Evolutionary conservation across 2,888 invertebrate species (phyloP), one percentile per base, ranked within the genome.

Genomic region (Xestia sexstrigata): DNA sequence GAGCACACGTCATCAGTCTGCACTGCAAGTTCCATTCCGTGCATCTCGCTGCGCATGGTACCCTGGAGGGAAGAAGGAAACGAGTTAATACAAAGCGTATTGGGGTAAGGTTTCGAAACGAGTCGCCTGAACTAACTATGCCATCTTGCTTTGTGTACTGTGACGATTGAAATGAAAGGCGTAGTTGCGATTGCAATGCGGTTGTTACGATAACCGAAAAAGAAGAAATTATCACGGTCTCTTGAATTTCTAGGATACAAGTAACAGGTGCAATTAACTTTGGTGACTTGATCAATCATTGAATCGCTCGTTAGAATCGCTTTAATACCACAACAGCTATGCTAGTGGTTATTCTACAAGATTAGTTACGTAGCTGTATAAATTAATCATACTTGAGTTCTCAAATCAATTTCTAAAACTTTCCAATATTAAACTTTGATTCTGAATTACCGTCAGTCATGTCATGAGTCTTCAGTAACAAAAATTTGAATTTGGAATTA

Each of bases 21-120:
- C 42, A 93, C 88, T 35, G 88, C 79, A 73, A 96, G 90, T 45
- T 95, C 93, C 94, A 94, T 95, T n/a, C 85, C 95, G 89, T 96
- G 96, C 96, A 96, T 95, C 0, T 94, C 89, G 47, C 90, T 90
- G n/a, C 95, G 93, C 96, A 96, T 96, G 35, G 91, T 90, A 30
- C 95, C 96, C 96, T 96, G 91, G 15, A 30, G 70, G 70, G 20
- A 62, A 2, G 58, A 80, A 39, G 13, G 3, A 39, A 58, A 67
- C 7, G 30, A 8, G 17, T 73, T 42, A 73, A 45, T 2, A 35
- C 23, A 26, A 58, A 17, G n/a, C 17, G 74, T 26, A 9, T 5
- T 30, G 35, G n/a, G n/a, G n/a, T n/a, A n/a, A n/a, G n/a, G n/a
- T n/a, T n/a, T n/a, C n/a, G n/a, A n/a, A n/a, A n/a, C n/a, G n/a